Evolutionary conservation across 2,113 vertebrate genomes (phyloP).

Genomic region (Lagopus leucura): DNA sequence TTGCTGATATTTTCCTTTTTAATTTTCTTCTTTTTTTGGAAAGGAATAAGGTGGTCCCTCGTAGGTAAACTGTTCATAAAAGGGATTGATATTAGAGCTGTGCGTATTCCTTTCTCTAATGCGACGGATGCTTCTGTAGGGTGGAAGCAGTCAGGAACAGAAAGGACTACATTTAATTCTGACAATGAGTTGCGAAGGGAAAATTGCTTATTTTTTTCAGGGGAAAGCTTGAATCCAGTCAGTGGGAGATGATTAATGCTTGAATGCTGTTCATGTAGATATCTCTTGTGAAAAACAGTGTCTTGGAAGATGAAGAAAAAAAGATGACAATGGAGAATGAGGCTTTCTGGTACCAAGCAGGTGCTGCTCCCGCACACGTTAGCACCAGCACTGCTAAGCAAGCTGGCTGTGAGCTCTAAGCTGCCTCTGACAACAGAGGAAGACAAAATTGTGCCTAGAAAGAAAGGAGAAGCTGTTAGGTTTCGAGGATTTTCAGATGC

Average conservation of each 20-base stretch:
- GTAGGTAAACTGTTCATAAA: rapidly evolving
- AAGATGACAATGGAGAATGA: rapidly evolving
- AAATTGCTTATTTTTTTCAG: not conserved
- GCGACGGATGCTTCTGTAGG: rapidly evolving
- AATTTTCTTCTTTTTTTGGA: no score
- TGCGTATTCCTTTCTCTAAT: rapidly evolving
- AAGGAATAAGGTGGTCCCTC: not conserved
- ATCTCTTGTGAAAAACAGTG: not conserved
- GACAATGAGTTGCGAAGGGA: not conserved
- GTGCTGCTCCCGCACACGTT: not conserved
- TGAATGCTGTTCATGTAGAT: not conserved
- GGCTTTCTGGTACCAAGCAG: not conserved
- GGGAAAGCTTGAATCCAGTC: not conserved
- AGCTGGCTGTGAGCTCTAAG: not conserved
- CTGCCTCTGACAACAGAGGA: not conserved
- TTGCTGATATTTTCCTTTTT: not conserved
- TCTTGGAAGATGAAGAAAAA: not conserved
- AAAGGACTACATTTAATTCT: not conserved
- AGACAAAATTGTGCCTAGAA: not conserved
- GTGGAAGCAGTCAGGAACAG: not conserved
- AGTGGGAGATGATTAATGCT: not conserved
- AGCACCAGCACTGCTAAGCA: rapidly evolving
- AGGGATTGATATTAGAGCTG: not conserved
- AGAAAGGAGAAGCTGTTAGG: rapidly evolving
- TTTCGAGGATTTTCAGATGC: rapidly evolving